These are phyloP conservation scores for Caenorhabditis doughertyi DNA, from an alignment of 2,888 invertebrate species.

Conservation along the genomic window DNA sequence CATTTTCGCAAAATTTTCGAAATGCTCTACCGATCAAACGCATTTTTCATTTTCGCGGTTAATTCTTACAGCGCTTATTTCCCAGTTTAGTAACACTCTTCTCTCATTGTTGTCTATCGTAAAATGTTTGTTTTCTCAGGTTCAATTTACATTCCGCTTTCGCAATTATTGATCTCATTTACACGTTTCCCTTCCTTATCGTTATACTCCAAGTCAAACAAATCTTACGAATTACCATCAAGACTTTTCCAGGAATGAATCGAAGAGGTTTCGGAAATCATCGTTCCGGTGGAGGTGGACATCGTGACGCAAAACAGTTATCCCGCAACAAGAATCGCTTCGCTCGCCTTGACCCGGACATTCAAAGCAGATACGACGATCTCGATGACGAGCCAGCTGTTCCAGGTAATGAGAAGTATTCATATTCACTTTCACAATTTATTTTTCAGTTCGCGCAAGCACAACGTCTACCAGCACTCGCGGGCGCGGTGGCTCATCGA, in stretches of 20 bases:
- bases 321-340: constrained; percentile 66
- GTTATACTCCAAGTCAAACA: too few species aligned
- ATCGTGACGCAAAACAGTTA: constrained; percentile 70
- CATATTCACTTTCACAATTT: neutral
- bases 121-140: too few species aligned
- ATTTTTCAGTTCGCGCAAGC: constrained; percentile 31
- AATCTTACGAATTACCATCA: too few species aligned
- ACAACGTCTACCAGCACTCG: neutral
- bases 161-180: too few species aligned
- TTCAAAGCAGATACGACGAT: constrained; percentile 75
- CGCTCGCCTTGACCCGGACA: constrained; percentile 74
- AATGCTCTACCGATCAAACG: neutral
- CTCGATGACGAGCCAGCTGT: constrained; percentile 70
- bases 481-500: constrained; percentile 12
- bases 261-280: constrained; percentile 42
- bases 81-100: too few species aligned
- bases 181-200: too few species aligned
- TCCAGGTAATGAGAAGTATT: constrained; percentile 15
- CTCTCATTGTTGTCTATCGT: too few species aligned
- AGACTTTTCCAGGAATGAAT: constrained; percentile 51
- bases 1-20: constrained; percentile 15
- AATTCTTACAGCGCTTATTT: too few species aligned
- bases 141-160: too few species aligned
- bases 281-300: constrained; percentile 38
- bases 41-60: neutral